Base-by-base conservation (phyloP, 2,797 vertebrate genomes). In the Cottoperca gobio region DNA sequence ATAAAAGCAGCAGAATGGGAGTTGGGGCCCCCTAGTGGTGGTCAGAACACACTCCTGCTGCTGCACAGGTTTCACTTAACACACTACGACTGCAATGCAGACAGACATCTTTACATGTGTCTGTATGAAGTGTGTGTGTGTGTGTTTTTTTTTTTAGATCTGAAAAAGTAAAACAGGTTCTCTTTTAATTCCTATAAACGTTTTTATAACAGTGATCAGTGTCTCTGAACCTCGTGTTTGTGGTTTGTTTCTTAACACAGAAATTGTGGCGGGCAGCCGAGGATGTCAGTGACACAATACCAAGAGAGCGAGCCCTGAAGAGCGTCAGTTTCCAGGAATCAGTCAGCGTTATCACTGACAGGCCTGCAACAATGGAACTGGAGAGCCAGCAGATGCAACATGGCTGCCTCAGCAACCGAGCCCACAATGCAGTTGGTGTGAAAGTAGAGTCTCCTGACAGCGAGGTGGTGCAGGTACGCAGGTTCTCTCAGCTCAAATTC, bases 331-430 rank as follows among this genome's bases (percentile, higher is more conserved):
- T 95, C 91, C 93, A 95, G 86, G 96, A 97, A 82, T 92, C 96
- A 37, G 92, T 95, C 82, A 91, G 94, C 89, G 83, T 95, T 70
- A 95, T 95, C 90, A 83, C 95, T 73, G 87, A 91, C 87, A 92
- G 90, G 55, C 92, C 94, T 76, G 89, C 91, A 83, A 94, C 90
- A 85, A 99, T 99, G 98, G 98, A 99, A 88, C 91, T 98, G 83
- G 97, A 96, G 88, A 94, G 94, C 90, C 96, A 96, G 91, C 76
- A 97, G 89, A 95, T 91, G 79, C 96, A 95, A 80, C 95, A 95
- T 85, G 91, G 94, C 6, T 60, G 92, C 83, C 86, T 91, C 84
- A 86, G 93, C 57, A 87, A 74, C 78, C 37, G 53, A 65, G 57
- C 63, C 24, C 94, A 94, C 75, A 97, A 94, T 84, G 94, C 95